Base-by-base conservation (phyloP, 1,140 invertebrate species). In the Aphelenchoides avenae region DNA sequence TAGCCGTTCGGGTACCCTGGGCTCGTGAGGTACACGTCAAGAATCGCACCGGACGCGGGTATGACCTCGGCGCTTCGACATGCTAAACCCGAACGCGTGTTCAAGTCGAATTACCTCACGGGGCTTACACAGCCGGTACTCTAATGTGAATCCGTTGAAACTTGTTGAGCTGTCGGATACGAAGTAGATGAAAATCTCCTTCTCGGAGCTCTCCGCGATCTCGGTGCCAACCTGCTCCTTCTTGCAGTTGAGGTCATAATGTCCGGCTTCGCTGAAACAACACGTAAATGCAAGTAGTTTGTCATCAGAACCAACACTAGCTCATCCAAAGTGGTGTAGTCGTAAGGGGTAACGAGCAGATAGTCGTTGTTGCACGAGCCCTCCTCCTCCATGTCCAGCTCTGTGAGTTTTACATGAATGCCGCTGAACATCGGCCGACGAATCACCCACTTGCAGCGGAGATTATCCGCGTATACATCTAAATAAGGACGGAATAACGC, bases 11-110 rank as follows among this genome's bases (percentile, higher is more conserved):
- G 71, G 37, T 57, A 76, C 18, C 53, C 41, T 5, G 67, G 73
- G 54, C 52, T 65, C 22, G 47, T 58, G 2, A 75, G 46, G 4
- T 52, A 42, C 5, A 48, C 42, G 36, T 65, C 57, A 26, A 77
- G 55, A 33, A 51, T 31, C 22, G 57, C 60, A 18, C 44, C 31
- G 11, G 47, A 39, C 18, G 59, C 37, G 5, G 29, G 57, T 42
- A 72, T 56, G 39, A 64, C 49, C 30, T 73, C 70, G 43, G 72
- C 70, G 6, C 60, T 56, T 29, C 50, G 61, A 31, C 70, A 73
- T 15, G 29, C 51, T 67, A 42, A 57, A 69, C 34, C 43, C 22
- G n/a, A 11, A 2, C 13, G 15, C 59, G 15, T 24, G 15, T 27
- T 18, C 13, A n/a, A n/a, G 11, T 44, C n/a, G n/a, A n/a, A n/a